Percentiles rank a stretch among this genome's conserved stretches.
These are phyloP conservation scores for Nomada fucata DNA, from an alignment of 2,888 invertebrate species.

Conservation along the genomic window DNA sequence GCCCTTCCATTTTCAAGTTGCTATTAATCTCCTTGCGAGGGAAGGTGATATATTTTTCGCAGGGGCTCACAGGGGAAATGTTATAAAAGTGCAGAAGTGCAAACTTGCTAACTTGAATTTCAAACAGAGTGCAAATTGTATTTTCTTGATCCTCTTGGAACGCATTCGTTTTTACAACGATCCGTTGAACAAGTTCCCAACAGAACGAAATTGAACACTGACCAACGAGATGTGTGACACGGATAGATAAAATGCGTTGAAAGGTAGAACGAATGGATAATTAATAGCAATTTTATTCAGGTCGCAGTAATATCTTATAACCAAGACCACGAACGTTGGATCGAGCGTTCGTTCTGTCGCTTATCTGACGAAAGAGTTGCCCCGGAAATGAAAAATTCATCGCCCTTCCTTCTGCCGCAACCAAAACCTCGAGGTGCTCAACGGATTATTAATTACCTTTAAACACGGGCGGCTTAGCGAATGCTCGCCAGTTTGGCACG, in stretches of 20 bases:
- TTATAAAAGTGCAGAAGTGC: too few relatives aligned
- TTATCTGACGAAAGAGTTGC: neutral
- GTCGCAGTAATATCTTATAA: neutral
- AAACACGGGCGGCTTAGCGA: constrained; percentile 19
- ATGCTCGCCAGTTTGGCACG: constrained; percentile 24
- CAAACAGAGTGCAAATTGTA: too few relatives aligned
- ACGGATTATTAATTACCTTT: constrained; percentile 31
- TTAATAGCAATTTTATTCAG: constrained; percentile 3
- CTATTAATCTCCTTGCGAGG: too few relatives aligned
- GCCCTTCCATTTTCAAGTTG: too few relatives aligned
- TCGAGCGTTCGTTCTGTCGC: neutral
- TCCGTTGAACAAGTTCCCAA: too few relatives aligned
- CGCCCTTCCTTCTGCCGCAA: neutral
- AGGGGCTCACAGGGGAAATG: too few relatives aligned
- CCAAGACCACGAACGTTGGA: neutral
- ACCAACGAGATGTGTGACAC: too few relatives aligned
- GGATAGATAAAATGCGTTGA: neutral
- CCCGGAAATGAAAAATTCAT: constrained; percentile 1
- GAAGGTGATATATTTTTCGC: too few relatives aligned
- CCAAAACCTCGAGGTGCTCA: constrained; percentile 2
- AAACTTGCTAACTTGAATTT: too few relatives aligned
- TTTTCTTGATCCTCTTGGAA: too few relatives aligned
- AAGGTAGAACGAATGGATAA: constrained; percentile 2
- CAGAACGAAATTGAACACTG: neutral
- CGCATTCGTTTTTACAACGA: too few relatives aligned